A percentile compares a stretch with the other conserved stretches of the same genome.
Evolutionary conservation across 2,113 vertebrate species (phyloP).

Genomic region (Melanocharis versteri): DNA sequence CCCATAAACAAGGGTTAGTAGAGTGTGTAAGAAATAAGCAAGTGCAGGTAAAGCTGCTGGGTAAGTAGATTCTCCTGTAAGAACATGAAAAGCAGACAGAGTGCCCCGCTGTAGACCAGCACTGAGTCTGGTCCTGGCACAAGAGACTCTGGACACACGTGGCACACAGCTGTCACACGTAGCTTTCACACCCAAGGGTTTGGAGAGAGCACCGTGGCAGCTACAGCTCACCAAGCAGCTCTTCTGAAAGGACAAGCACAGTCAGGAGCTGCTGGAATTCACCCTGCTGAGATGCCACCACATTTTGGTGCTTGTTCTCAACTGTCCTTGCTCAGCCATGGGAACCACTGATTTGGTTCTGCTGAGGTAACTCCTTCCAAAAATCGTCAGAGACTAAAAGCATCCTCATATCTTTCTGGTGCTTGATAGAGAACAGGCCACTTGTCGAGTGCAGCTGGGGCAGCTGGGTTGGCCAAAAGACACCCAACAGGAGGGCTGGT

Average conservation of each 20-base stretch:
- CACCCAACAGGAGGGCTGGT: accelerated
- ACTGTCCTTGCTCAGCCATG: background rate
- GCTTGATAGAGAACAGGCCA: background rate
- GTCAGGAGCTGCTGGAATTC: background rate
- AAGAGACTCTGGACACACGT: background rate
- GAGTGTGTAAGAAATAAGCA: background rate
- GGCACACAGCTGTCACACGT: accelerated
- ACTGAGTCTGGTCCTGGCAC: background rate
- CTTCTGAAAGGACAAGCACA: background rate
- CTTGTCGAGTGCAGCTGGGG: background rate
- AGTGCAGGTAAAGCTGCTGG: background rate
- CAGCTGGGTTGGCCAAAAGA: background rate
- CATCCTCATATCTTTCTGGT: background rate
- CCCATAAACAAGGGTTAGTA: background rate
- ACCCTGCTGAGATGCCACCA: background rate
- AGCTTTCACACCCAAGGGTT: accelerated
- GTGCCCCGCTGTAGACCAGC: background rate
- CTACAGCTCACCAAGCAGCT: background rate
- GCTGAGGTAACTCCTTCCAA: background rate
- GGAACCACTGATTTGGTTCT: background rate
- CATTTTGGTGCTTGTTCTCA: background rate
- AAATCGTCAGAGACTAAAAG: background rate
- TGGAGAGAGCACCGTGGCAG: background rate
- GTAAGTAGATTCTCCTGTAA: background rate
- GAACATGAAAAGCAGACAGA: background rate